A percentile compares a stretch with the other conserved stretches of the same genome.
phyloP scores from a whole-genome alignment of 2,113 vertebrate genomes.

The Arenaria interpres region DNA sequence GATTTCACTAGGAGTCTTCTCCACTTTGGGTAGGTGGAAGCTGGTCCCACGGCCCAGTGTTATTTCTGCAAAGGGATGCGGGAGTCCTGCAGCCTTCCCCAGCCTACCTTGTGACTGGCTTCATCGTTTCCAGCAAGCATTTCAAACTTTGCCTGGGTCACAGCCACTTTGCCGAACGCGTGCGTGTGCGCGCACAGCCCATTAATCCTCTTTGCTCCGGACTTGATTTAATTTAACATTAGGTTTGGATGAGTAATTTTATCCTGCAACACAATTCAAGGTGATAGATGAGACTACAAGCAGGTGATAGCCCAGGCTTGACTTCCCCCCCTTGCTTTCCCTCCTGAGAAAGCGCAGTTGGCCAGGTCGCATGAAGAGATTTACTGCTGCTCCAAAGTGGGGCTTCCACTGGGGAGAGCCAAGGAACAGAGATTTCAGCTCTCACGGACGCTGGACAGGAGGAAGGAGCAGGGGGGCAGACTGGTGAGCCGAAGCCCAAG shows the following conservation, averaged over 20 bases:
- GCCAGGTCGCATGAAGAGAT: neutral
- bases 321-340: neutral
- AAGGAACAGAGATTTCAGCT: neutral
- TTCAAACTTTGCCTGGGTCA: neutral
- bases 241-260: slow-evolving; percentile 72
- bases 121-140: neutral
- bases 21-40: neutral
- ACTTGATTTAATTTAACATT: slow-evolving; percentile 71
- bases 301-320: slow-evolving; percentile 34
- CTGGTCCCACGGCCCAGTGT: neutral
- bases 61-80: neutral
- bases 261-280: slow-evolving; percentile 61
- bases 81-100: neutral
- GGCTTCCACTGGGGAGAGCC: neutral
- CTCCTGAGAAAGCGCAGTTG: neutral
- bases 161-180: neutral
- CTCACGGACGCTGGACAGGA: neutral
- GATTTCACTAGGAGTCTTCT: neutral
- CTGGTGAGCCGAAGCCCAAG: neutral
- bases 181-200: neutral
- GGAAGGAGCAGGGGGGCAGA: neutral
- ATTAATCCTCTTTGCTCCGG: slow-evolving; percentile 66
- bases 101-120: neutral
- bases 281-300: slow-evolving; percentile 61
- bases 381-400: neutral